A percentile compares a stretch with the other conserved stretches of the same genome.
phyloP scores from a whole-genome alignment of 35 echinoderm and acorn worm species.

The Holothuria glaberrima region DNA sequence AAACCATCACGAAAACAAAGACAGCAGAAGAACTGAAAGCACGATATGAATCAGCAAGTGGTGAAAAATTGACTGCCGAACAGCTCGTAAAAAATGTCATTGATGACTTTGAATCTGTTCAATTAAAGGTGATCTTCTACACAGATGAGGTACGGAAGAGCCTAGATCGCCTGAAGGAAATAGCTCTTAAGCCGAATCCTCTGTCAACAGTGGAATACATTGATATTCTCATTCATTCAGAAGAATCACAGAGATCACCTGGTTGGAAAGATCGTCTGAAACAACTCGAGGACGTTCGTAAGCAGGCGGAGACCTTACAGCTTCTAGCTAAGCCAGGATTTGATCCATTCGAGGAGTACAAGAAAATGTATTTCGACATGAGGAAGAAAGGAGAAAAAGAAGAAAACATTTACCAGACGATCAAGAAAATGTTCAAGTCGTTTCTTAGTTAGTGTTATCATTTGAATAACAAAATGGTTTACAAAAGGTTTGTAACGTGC shows the following conservation, averaged over 20 bases:
- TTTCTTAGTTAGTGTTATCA: not conserved
- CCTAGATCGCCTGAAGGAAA: conserved; percentile 32
- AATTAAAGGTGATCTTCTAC: not conserved
- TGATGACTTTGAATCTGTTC: conserved; percentile 29
- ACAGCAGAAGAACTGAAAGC: conserved; percentile 35
- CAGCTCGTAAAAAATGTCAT: conserved; percentile 19
- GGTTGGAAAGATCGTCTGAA: conserved; percentile 37
- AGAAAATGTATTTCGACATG: conserved; percentile 8
- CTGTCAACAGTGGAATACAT: conserved; percentile 44
- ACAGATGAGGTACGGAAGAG: conserved; percentile 9
- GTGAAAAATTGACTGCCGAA: conserved; percentile 51
- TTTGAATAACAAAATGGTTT: too few species aligned
- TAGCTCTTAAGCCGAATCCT: conserved; percentile 13
- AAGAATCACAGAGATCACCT: not conserved
- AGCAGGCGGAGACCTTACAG: conserved; percentile 27
- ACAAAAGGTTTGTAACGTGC: too few species aligned
- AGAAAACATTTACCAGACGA: not conserved
- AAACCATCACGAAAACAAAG: conserved; percentile 5
- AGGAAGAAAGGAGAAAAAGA: conserved; percentile 17
- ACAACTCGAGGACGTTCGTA: not conserved
- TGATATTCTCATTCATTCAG: conserved; percentile 9
- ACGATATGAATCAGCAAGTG: conserved; percentile 36
- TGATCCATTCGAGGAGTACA: conserved; percentile 52
- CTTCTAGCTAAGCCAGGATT: not conserved
- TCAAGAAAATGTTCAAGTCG: conserved; percentile 11